A percentile compares a stretch with the other conserved stretches of the same genome.
phyloP scores from a whole-genome alignment of 1,140 invertebrate genomes.

The Brachionus manjavacas region DNA sequence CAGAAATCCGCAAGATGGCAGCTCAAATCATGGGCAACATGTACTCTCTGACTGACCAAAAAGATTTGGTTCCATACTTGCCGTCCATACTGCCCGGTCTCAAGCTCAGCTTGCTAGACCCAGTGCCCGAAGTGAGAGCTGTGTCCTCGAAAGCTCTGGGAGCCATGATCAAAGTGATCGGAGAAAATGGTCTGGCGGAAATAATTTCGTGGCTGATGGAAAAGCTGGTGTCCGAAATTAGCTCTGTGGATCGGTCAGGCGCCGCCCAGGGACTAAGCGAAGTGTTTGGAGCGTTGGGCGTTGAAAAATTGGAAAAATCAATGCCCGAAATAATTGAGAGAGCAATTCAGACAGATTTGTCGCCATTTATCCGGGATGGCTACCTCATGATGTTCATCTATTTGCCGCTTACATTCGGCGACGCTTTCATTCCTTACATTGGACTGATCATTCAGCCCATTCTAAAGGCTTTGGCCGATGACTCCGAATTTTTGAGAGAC shows the following conservation, averaged over 20 bases:
- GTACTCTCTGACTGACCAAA: slow-evolving; percentile 97
- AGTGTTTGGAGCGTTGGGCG: slow-evolving; percentile 89
- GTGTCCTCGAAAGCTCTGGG: slow-evolving; percentile 89
- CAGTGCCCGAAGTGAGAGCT: slow-evolving; percentile 88
- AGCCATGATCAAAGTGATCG: slow-evolving; percentile 90
- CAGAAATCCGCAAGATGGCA: slow-evolving; percentile 95
- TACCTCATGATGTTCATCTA: slow-evolving; percentile 99
- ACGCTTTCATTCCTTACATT: slow-evolving; percentile 91
- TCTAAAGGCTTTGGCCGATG: slow-evolving; percentile 91
- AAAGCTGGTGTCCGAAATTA: slow-evolving; percentile 88
- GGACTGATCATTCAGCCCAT: slow-evolving; percentile 96
- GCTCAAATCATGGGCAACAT: slow-evolving; percentile 97
- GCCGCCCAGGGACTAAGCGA: slow-evolving; percentile 86
- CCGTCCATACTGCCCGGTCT: slow-evolving; percentile 92
- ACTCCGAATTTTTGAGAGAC: slow-evolving; percentile 96
- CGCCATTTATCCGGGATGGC: slow-evolving; percentile 94
- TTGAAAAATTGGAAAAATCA: slow-evolving; percentile 85
- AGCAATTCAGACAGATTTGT: slow-evolving; percentile 78
- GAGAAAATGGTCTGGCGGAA: slow-evolving; percentile 81
- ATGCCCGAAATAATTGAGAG: slow-evolving; percentile 98
- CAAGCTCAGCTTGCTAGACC: slow-evolving; percentile 90
- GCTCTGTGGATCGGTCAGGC: slow-evolving; percentile 88
- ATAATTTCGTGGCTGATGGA: slow-evolving; percentile 92
- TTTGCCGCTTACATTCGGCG: slow-evolving; percentile 90
- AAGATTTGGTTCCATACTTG: slow-evolving; percentile 91